These are phyloP conservation scores for Diprion similis DNA, from an alignment of 1,140 invertebrate genomes.

Conservation along the genomic window DNA sequence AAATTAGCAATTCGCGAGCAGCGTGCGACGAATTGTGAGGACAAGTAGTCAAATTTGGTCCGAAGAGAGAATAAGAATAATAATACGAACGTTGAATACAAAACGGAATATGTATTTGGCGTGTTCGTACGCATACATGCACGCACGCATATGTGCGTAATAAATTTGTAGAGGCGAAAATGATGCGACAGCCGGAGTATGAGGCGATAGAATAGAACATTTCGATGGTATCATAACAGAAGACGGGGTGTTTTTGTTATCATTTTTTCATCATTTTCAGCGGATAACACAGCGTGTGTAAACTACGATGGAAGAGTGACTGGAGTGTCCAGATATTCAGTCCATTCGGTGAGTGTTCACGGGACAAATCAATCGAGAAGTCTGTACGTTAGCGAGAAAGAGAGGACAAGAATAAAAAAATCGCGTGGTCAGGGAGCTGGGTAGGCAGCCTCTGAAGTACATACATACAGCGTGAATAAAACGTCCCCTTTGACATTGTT, in stretches of 20 bases:
- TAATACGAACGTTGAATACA: not conserved
- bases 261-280: not conserved
- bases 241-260: not conserved
- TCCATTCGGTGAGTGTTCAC: not conserved
- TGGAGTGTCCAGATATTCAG: not conserved
- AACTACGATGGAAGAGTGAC: not conserved
- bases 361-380: not conserved
- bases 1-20: not conserved
- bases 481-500: constrained; percentile 3
- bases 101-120: not conserved
- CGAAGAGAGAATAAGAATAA: not conserved
- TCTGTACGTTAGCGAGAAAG: not conserved
- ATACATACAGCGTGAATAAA: not conserved
- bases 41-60: not conserved
- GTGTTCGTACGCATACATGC: not conserved
- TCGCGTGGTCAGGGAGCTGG: not conserved
- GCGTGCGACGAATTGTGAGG: not conserved
- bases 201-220: not conserved
- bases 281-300: not conserved
- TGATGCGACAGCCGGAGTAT: no score
- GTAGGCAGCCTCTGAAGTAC: not conserved
- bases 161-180: not conserved
- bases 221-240: not conserved
- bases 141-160: not conserved
- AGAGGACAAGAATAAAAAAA: not conserved